Evolutionary conservation across 92 coral and sea anemone genomes (phyloP), one percentile per base, ranked within the genome.

Genomic region (Actinernus sp.): DNA sequence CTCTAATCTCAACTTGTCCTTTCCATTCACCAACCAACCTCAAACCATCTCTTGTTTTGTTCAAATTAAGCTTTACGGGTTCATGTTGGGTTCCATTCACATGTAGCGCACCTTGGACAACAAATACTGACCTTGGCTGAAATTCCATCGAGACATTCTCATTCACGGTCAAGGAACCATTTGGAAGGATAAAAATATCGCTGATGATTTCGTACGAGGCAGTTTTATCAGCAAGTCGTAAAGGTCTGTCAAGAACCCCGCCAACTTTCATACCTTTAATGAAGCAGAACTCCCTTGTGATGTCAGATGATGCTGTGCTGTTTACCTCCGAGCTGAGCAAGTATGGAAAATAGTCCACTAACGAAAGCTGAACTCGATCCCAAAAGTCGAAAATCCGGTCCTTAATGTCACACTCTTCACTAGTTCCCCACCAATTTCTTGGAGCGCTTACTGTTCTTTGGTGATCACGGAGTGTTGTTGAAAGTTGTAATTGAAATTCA

Each of bases 361-460:
- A 49, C 24, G 73, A 53, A 1, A 84, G 28, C 46, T 69, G 67
- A 20, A 61, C 65, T 17, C 90, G 65, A 39, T 60, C 63, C 32
- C 68, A 54, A 21, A 68, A 69, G 47, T 84, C 90, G 28, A 77
- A 77, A 37, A 84, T 69, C 30, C 34, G 52, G 74, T 43, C 63
- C 22, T 43, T 16, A 43, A 81, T 53, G 17, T 27, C 49, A 16
- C 72, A 60, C 14, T 31, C 38, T 17, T 72, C 37, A 12, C 17
- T 30, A 1, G 81, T 41, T 2, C 87, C 87, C 81, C 81, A 81
- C 87, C 87, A 81, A 31, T 81, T 81, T 16, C 18, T 23, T 25
- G 44, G 53, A 0, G 74, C 87, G 21, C 51, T 58, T 16, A 81
- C 37, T 27, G 8, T 46, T 2, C 21, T 33, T 40, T 46, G 17